These are phyloP conservation scores for Steatornis caripensis DNA, from an alignment of 2,113 vertebrate species.

Conservation along the genomic window DNA sequence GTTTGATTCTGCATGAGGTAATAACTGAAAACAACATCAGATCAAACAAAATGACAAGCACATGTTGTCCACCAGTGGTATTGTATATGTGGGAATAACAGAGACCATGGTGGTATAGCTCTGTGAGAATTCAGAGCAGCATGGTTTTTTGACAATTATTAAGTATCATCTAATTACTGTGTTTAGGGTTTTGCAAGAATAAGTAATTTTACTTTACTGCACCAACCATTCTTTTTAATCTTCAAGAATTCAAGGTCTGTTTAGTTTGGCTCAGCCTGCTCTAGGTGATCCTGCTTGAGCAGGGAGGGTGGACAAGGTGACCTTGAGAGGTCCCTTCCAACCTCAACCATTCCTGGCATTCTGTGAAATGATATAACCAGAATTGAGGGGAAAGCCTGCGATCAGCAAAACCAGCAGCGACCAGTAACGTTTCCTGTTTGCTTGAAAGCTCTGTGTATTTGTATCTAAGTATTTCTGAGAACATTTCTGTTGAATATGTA, in stretches of 20 bases:
- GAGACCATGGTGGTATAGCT: not conserved
- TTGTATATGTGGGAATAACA: not conserved
- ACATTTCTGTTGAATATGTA: not conserved
- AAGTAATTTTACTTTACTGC: not conserved
- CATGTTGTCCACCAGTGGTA: not conserved
- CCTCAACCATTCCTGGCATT: too few relatives aligned
- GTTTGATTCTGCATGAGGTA: not conserved
- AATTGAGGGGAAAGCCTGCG: not conserved
- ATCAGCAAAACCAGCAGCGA: not conserved
- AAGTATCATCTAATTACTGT: not conserved
- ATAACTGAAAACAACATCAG: not conserved
- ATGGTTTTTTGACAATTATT: not conserved
- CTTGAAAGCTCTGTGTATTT: not conserved
- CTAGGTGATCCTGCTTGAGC: too few relatives aligned
- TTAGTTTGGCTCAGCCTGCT: too few relatives aligned
- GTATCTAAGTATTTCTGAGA: not conserved
- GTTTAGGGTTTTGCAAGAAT: not conserved
- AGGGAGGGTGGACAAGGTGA: too few relatives aligned
- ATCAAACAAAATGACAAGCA: not conserved
- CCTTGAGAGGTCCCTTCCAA: too few relatives aligned
- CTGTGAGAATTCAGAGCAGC: not conserved
- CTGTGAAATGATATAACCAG: not conserved
- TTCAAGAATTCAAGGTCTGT: not conserved
- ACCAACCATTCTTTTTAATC: not conserved
- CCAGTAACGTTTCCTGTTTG: not conserved